Percentiles rank a stretch among this genome's conserved stretches.
Conservation (phyloP, 1,140 invertebrate species). For the Lepidurus couesii region DNA sequence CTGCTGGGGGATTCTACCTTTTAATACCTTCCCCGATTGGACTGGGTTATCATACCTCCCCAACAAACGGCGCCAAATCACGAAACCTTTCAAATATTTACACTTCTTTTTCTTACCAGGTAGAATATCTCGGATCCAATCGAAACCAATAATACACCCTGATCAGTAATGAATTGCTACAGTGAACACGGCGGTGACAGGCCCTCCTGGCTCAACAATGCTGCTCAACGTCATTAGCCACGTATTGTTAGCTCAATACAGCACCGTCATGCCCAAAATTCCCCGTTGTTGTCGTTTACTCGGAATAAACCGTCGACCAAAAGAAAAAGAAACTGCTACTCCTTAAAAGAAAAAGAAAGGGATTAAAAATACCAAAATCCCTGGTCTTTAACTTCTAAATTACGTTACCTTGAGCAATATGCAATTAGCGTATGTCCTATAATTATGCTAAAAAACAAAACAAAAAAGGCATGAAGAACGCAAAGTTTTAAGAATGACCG, state of each 20-base stretch:
- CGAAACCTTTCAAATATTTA: neutral
- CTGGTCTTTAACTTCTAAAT: neutral
- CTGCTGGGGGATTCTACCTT: neutral
- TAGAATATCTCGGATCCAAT: neutral
- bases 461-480: neutral
- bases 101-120: neutral
- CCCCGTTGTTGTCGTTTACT: neutral
- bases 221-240: slow-evolving; percentile 8
- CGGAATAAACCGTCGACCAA: neutral
- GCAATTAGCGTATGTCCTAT: too few species aligned
- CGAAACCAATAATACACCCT: slow-evolving; percentile 10
- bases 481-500: neutral
- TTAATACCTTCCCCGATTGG: slow-evolving; percentile 11
- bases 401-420: too few species aligned
- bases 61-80: neutral
- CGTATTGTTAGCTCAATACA: neutral
- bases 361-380: neutral
- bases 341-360: neutral
- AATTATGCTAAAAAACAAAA: neutral
- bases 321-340: neutral
- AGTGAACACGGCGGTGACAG: slow-evolving; percentile 15
- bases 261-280: neutral
- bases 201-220: neutral
- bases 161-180: slow-evolving; percentile 19
- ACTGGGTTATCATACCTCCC: neutral